Conservation (phyloP, 2,113 vertebrate genomes). For the Forbesichthys agassizii region DNA sequence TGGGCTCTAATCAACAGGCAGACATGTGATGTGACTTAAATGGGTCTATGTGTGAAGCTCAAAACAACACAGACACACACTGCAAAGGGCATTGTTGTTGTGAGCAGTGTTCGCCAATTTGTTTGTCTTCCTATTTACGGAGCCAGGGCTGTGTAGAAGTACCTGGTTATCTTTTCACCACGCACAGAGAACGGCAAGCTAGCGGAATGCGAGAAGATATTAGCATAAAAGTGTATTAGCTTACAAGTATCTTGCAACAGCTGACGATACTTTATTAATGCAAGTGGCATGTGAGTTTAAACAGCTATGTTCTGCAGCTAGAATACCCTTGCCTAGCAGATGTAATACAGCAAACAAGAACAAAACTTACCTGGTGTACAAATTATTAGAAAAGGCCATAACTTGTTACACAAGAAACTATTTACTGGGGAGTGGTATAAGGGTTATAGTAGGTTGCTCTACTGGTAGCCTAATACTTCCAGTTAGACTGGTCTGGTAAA, state of each 20-base stretch:
- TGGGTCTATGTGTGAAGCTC: slow-evolving; percentile 12
- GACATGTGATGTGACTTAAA: slow-evolving; percentile 28
- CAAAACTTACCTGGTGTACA: slow-evolving; percentile 3
- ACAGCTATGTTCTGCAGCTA: slow-evolving; percentile 38
- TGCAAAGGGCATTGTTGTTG: too few relatives aligned
- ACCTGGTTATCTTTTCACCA: too few relatives aligned
- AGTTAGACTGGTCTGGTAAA: too few relatives aligned
- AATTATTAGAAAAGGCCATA: slow-evolving; percentile 34
- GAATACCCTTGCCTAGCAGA: background rate
- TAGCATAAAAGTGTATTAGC: too few relatives aligned
- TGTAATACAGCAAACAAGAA: slow-evolving; percentile 15
- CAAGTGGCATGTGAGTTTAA: slow-evolving; percentile 49
- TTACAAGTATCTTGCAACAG: background rate
- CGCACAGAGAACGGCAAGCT: too few relatives aligned
- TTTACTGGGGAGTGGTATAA: slow-evolving; percentile 20
- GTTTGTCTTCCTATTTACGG: too few relatives aligned
- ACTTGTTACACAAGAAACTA: slow-evolving; percentile 43
- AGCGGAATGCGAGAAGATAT: too few relatives aligned
- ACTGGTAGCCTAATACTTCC: too few relatives aligned
- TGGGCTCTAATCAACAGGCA: slow-evolving; percentile 15
- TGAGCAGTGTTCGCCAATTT: too few relatives aligned
- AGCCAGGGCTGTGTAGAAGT: too few relatives aligned
- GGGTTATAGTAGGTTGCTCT: background rate
- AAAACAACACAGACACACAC: too few relatives aligned
- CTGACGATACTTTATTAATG: slow-evolving; percentile 39